Base-by-base conservation (phyloP, 2,113 vertebrate species). In the Hippotragus niger region DNA sequence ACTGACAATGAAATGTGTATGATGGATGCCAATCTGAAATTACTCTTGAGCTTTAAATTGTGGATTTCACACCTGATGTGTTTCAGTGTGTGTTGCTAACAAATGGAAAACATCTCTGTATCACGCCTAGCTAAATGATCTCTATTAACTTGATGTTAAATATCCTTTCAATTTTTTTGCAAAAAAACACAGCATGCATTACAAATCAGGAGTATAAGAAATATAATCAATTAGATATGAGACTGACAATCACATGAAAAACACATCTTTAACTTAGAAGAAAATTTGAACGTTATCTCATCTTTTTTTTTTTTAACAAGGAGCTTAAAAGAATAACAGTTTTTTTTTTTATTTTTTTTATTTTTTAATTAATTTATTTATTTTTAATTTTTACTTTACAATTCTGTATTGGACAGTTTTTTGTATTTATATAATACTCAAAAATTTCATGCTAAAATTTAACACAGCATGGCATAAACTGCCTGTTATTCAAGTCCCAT, bases 41-140 rank as follows among this genome's bases (percentile, higher is more conserved):
- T 97, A 85, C 95, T 96, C 83, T 94, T 96, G 94, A 97, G 91
- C 4, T 97, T 97, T 96, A 92, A 98, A 97, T 98, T 97, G 95
- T 88, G 91, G 64, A 95, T 96, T 98, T 98, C 89, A 97, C 95
- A 97, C 94, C 91, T 97, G 93, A 97, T 98, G 80, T 85, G 21
- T 91, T 98, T 89, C 93, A 90, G 83, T 95, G 50, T 94, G 40
- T 91, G 87, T 82, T 85, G 80, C 97, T 97, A 98, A 98, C 94
- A 92, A 98, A 95, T 97, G 64, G 27, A 95, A 97, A 97, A 53
- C 52, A 67, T 31, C 82, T 92, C 57, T 82, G 78, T 92, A 76
- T 71, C 91, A 62, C 0, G 6, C 86, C 25, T 81, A 90, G 83
- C 91, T 98, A 98, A 98, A 92, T 95, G 64, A 97, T 85, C 62